Conservation (phyloP, 2,113 vertebrate species). For the Ranitomeya imitator region DNA sequence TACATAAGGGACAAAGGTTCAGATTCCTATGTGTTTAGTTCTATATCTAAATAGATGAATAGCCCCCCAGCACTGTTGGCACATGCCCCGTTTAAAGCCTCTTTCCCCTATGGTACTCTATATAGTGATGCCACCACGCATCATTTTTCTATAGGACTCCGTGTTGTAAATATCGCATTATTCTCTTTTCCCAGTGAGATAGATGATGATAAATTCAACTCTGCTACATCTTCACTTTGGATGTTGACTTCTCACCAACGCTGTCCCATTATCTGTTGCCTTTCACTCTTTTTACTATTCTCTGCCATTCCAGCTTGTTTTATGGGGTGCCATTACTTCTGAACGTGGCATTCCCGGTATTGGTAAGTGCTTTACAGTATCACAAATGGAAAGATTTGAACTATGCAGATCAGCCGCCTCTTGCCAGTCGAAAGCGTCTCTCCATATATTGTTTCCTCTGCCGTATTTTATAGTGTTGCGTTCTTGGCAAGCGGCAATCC, state of each 20-base stretch:
- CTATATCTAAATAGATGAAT: too few relatives aligned
- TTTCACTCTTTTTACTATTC: too few relatives aligned
- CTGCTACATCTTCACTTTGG: not conserved
- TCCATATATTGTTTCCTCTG: not conserved
- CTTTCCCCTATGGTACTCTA: too few relatives aligned
- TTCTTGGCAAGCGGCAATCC: conserved; percentile 15
- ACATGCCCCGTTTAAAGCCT: too few relatives aligned
- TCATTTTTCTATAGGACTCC: too few relatives aligned
- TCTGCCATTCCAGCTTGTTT: not conserved
- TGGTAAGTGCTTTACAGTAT: not conserved
- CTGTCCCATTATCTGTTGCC: not conserved
- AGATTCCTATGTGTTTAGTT: too few relatives aligned
- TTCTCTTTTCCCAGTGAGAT: too few relatives aligned
- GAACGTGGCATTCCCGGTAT: not conserved
- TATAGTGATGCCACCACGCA: too few relatives aligned
- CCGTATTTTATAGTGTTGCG: not conserved
- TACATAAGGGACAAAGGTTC: too few relatives aligned
- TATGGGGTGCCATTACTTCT: not conserved
- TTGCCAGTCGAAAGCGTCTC: not conserved
- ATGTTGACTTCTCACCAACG: not conserved
- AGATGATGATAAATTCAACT: not conserved
- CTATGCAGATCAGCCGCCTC: conserved; percentile 7
- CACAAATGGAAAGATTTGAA: conserved; percentile 22
- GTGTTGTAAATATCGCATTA: too few relatives aligned
- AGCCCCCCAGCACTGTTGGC: too few relatives aligned